phyloP scores from a whole-genome alignment of 2,888 invertebrate species.

The Stegophylla sp. region DNA sequence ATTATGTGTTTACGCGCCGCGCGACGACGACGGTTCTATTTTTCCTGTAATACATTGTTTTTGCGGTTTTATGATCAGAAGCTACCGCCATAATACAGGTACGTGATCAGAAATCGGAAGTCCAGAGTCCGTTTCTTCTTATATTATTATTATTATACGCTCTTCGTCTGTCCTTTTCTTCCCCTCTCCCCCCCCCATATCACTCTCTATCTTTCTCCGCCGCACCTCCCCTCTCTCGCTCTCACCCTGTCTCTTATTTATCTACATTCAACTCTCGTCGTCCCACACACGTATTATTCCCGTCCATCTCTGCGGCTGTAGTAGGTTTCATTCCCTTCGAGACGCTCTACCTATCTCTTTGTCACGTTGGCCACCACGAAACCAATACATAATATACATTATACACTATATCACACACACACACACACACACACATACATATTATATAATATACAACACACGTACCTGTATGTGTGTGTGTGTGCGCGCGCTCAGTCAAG shows the following conservation, averaged over 20 bases:
- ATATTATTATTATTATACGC: neutral
- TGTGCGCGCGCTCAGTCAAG: neutral
- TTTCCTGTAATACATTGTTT: conserved; percentile 58
- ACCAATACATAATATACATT: conserved; percentile 27
- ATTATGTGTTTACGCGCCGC: too few relatives aligned
- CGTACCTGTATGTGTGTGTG: neutral
- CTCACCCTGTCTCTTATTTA: neutral
- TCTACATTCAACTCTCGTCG: neutral
- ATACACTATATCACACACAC: neutral
- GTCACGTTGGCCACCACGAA: conserved; percentile 35
- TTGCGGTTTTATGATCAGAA: conserved; percentile 57
- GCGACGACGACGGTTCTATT: conserved; percentile 43
- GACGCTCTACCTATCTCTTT: conserved; percentile 13
- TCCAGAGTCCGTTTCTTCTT: conserved; percentile 36
- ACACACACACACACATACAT: neutral
- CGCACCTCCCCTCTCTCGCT: neutral
- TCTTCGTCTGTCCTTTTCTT: neutral
- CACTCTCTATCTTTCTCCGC: too few relatives aligned
- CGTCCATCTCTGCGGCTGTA: conserved; percentile 2
- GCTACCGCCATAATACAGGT: conserved; percentile 45
- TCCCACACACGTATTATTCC: neutral
- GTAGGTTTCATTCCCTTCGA: conserved; percentile 34
- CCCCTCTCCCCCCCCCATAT: neutral
- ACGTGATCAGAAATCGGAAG: conserved; percentile 59
- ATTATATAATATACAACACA: neutral